Percentiles rank a stretch among this genome's conserved stretches.
phyloP scores from a whole-genome alignment of 2,113 vertebrate genomes.

The Athene noctua region DNA sequence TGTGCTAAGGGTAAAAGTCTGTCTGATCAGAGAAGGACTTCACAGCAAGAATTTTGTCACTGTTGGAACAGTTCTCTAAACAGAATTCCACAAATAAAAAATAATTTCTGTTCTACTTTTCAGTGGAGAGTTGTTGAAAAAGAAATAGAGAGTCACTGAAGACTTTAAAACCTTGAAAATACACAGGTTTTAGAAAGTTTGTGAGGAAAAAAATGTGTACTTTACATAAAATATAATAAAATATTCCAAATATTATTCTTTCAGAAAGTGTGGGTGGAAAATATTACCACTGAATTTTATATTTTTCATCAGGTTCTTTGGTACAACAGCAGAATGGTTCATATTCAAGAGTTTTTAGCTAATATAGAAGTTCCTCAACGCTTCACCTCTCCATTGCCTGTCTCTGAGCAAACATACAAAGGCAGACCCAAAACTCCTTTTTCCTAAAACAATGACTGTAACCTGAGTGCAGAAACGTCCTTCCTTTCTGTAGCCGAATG shows the following conservation, averaged over 20 bases:
- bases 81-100: neutral
- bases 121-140: neutral
- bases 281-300: neutral
- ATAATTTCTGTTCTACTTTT: neutral
- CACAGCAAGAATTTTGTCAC: neutral
- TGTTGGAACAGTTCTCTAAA: neutral
- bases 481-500: neutral
- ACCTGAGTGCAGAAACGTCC: neutral
- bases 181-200: neutral
- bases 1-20: neutral
- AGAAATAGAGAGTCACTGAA: neutral
- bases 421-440: neutral
- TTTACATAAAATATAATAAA: neutral
- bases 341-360: neutral
- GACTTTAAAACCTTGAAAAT: neutral
- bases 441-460: neutral
- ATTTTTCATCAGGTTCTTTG: neutral
- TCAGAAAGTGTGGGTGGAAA: neutral
- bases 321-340: neutral
- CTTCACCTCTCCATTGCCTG: accelerated
- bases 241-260: neutral
- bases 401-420: neutral
- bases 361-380: neutral
- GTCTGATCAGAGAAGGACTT: neutral
- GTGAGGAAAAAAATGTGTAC: neutral